These are phyloP conservation scores for Pseudochromis fuscus DNA, from an alignment of 2,797 vertebrate species.

Conservation along the genomic window DNA sequence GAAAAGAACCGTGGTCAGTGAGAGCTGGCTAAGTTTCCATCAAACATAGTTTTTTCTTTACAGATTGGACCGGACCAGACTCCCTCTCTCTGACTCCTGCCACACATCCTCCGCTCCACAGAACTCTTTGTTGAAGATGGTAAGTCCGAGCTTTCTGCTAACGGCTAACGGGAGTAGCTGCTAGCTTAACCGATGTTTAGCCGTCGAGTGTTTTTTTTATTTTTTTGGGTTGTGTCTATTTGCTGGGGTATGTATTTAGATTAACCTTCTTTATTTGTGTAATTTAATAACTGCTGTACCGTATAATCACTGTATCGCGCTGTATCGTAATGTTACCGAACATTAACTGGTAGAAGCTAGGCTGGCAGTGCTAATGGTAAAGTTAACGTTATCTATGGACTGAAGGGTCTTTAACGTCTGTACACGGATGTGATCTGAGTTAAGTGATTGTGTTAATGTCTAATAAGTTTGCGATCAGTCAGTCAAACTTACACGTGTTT, in stretches of 20 bases:
- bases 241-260: constrained; percentile 8
- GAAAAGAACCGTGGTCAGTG: constrained; percentile 65
- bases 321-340: not conserved
- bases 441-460: not conserved
- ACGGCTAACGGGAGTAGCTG: constrained; percentile 52
- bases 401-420: not conserved
- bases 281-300: not conserved
- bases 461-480: not conserved
- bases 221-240: constrained; percentile 37
- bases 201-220: constrained; percentile 25
- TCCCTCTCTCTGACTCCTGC: constrained; percentile 32
- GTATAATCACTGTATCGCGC: not conserved
- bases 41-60: constrained; percentile 24
- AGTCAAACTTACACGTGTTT: not conserved
- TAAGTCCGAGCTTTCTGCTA: constrained; percentile 73
- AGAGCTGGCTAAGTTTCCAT: constrained; percentile 56
- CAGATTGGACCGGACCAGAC: constrained; percentile 25
- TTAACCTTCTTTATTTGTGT: fast-evolving
- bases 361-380: constrained; percentile 61
- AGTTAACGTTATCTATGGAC: constrained; percentile 24
- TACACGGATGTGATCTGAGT: not conserved
- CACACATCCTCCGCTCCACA: constrained; percentile 22
- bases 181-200: constrained; percentile 74
- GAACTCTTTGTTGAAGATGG: constrained; percentile 76
- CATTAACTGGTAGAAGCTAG: constrained; percentile 41